phyloP scores from a whole-genome alignment of 2,888 invertebrate species.

The Drosophila vallismaia region DNA sequence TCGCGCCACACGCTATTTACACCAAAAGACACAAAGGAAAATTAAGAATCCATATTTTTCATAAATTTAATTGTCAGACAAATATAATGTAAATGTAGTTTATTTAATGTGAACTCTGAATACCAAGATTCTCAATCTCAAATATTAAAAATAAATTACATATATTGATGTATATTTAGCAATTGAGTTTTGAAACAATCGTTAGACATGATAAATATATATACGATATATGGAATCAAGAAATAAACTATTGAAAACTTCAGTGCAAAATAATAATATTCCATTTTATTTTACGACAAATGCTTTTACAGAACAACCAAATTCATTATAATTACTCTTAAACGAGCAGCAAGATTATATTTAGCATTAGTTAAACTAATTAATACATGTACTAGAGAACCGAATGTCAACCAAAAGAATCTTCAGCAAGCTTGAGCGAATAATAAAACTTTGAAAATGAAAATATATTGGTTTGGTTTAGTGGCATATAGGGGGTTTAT shows the following conservation, averaged over 20 bases:
- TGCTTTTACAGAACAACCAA: conserved; percentile 66
- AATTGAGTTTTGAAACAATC: conserved; percentile 50
- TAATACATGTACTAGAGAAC: conserved; percentile 61
- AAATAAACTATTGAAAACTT: conserved; percentile 61
- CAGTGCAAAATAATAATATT: conserved; percentile 69
- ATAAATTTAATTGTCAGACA: conserved; percentile 51
- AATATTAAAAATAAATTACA: conserved; percentile 30
- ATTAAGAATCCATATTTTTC: conserved; percentile 59
- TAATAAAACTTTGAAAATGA: conserved; percentile 62
- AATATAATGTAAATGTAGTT: conserved; percentile 49
- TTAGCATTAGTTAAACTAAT: conserved; percentile 76
- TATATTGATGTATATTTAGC: conserved; percentile 51
- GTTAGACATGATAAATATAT: conserved; percentile 31
- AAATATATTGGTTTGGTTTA: not conserved
- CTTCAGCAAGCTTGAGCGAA: conserved; percentile 63
- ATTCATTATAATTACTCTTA: conserved; percentile 51
- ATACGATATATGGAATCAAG: conserved; percentile 47
- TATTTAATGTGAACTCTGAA: conserved; percentile 45
- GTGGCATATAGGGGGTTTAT: not conserved
- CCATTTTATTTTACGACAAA: conserved; percentile 72
- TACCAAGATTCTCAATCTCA: conserved; percentile 23
- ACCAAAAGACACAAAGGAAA: conserved; percentile 48
- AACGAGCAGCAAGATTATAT: conserved; percentile 63
- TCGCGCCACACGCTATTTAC: conserved; percentile 70
- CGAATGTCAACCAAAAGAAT: conserved; percentile 70